Percentiles rank a stretch among this genome's conserved stretches.
Conservation (phyloP, 2,797 vertebrate species). For the Hipposideros larvatus region DNA sequence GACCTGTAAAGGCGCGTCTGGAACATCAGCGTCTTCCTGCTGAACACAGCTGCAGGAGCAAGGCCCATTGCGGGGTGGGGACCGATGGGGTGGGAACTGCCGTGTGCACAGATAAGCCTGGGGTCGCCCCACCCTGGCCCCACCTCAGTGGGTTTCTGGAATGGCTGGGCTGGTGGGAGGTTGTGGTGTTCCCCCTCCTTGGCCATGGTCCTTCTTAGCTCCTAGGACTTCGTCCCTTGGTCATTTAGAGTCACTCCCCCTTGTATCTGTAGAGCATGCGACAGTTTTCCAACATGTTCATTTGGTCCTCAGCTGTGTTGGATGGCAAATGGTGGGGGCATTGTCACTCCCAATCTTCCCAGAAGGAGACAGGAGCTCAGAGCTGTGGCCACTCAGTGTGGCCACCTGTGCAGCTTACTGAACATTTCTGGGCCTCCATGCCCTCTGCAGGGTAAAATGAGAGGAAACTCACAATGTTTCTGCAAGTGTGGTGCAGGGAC, state of each 20-base stretch:
- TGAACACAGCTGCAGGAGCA: background rate
- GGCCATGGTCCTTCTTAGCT: background rate
- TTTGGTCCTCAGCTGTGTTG: background rate
- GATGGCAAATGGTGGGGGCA: background rate
- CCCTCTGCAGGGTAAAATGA: background rate
- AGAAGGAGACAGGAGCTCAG: background rate
- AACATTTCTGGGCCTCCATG: background rate
- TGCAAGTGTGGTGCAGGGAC: background rate
- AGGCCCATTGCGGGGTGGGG: no score
- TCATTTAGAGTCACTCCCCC: background rate
- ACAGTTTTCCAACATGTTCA: background rate
- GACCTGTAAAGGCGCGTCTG: background rate
- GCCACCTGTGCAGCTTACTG: background rate
- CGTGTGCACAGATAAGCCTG: background rate
- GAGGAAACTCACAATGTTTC: background rate
- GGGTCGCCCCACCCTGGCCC: background rate
- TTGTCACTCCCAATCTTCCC: background rate
- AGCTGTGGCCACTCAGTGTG: background rate
- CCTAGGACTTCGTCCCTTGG: background rate
- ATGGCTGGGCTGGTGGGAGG: background rate
- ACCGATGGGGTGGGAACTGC: background rate
- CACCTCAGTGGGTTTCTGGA: background rate
- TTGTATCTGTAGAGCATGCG: fast-evolving
- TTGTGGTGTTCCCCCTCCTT: background rate
- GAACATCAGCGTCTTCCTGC: background rate